A percentile compares a stretch with the other conserved stretches of the same genome.
Conservation (phyloP, 2,113 vertebrate genomes). For the Ploceus nigricollis region DNA sequence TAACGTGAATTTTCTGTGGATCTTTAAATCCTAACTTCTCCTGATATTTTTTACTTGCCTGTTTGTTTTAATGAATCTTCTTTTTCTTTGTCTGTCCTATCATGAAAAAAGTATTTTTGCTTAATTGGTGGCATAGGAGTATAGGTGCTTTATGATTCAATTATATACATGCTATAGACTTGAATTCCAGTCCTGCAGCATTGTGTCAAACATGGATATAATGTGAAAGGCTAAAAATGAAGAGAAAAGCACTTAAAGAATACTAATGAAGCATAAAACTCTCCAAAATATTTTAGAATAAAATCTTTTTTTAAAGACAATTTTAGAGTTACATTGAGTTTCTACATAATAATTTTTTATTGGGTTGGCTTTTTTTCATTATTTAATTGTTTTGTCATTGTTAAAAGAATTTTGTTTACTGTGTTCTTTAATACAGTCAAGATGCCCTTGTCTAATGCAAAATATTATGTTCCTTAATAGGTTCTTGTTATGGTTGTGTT, state of each 20-base stretch:
- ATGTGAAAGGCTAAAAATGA: slow-evolving; percentile 28
- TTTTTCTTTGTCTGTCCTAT: not conserved
- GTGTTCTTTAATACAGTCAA: not conserved
- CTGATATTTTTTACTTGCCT: not conserved
- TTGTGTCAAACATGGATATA: slow-evolving; percentile 17
- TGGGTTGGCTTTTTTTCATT: not conserved
- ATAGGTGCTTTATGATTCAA: not conserved
- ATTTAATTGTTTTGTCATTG: not conserved
- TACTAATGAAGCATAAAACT: slow-evolving; percentile 22
- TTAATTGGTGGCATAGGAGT: not conserved
- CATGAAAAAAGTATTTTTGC: not conserved
- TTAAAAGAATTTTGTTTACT: not conserved
- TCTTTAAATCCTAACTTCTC: not conserved
- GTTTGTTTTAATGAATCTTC: not conserved
- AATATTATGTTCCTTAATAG: slow-evolving; percentile 15
- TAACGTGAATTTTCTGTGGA: not conserved
- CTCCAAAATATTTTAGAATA: slow-evolving; percentile 1
- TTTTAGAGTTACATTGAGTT: slow-evolving; percentile 5
- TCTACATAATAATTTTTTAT: not conserved
- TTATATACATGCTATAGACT: not conserved
- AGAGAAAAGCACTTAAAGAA: slow-evolving; percentile 36
- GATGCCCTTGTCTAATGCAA: slow-evolving; percentile 27
- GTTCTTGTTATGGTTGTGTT: slow-evolving; percentile 14
- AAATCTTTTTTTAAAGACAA: not conserved
- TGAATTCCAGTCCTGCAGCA: not conserved